phyloP scores from a whole-genome alignment of 30 jellyfish, hydroid and myxozoan genomes.

The Hydractinia symbiolongicarpus region DNA sequence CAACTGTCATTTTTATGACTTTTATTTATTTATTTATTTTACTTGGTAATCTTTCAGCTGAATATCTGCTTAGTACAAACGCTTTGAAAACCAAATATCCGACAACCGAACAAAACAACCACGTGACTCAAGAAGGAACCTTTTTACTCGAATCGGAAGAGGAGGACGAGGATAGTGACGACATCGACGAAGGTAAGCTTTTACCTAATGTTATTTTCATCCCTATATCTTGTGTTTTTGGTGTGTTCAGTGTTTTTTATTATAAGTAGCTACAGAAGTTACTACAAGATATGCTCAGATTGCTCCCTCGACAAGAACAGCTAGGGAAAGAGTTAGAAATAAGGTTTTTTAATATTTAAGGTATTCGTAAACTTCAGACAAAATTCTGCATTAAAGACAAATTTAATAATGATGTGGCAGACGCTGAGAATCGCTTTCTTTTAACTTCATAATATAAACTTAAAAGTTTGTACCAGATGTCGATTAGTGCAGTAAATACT shows the following conservation, averaged over 20 bases:
- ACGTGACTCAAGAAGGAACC: conserved; percentile 18
- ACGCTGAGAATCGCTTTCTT: no score
- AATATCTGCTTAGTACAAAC: conserved; percentile 44
- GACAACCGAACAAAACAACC: neutral
- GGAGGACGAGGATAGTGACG: conserved; percentile 35
- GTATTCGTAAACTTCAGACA: neutral
- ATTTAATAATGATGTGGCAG: no score
- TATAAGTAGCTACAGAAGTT: no score
- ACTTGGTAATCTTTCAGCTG: conserved; percentile 28
- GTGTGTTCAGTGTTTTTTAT: no score
- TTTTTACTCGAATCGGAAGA: conserved; percentile 26
- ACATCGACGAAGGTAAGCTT: conserved; percentile 20
- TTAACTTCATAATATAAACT: no score
- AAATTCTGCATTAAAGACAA: neutral
- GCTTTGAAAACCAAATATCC: conserved; percentile 15
- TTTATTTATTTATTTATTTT: no score
- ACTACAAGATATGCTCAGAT: no score
- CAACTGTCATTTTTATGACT: no score
- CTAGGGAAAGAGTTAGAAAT: no score
- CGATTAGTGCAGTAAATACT: no score
- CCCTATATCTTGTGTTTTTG: conserved; percentile 23
- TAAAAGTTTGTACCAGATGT: no score
- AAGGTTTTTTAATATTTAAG: no score
- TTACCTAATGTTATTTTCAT: neutral
- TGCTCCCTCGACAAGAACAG: neutral